These are phyloP conservation scores for Campoplex capitator DNA, from an alignment of 2,888 invertebrate genomes.

Conservation along the genomic window DNA sequence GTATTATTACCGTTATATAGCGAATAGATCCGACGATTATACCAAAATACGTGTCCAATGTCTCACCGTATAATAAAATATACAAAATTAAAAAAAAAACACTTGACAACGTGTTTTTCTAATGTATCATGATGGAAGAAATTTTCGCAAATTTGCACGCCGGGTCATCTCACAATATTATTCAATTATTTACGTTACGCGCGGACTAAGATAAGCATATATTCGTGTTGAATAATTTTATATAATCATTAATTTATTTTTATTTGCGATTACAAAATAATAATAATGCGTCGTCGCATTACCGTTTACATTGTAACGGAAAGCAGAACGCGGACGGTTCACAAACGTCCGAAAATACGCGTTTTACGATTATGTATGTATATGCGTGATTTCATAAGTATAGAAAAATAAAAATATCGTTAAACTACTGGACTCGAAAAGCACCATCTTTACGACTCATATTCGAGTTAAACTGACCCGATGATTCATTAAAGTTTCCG, in stretches of 20 bases:
- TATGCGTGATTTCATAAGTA: too few relatives aligned
- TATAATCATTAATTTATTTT: too few relatives aligned
- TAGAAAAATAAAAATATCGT: background rate
- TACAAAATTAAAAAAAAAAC: background rate
- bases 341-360: background rate
- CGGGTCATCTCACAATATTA: too few relatives aligned
- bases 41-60: background rate
- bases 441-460: background rate
- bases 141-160: too few relatives aligned
- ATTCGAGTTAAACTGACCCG: background rate
- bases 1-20: conserved; percentile 61
- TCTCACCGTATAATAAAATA: background rate
- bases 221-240: too few relatives aligned
- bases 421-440: background rate
- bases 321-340: background rate
- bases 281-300: too few relatives aligned
- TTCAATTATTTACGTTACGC: too few relatives aligned
- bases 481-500: conserved; percentile 15
- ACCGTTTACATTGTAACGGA: background rate
- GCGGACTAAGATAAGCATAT: too few relatives aligned
- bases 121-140: too few relatives aligned
- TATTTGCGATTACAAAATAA: too few relatives aligned
- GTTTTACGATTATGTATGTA: too few relatives aligned
- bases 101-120: background rate
- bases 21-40: conserved; percentile 40